Base-by-base conservation (phyloP, 2,113 vertebrate genomes). In the Oxyruncus cristatus region DNA sequence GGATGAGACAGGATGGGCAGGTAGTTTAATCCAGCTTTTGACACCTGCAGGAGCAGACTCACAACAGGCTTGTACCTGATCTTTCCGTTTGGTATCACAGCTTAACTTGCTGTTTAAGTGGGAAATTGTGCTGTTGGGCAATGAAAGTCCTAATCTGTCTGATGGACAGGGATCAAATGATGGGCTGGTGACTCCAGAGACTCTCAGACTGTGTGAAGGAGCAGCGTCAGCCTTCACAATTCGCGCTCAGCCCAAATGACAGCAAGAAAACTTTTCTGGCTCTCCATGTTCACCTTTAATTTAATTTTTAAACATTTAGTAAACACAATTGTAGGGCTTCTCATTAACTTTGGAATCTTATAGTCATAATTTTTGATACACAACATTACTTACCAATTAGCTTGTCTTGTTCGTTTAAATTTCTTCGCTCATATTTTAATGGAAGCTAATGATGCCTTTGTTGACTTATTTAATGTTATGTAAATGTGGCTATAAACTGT, bases 381-480 rank as follows among this genome's bases (percentile, higher is more conserved):
- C 99, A 99, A 99, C 99, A 99, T 99, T 99, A 99, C 99, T 99
- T 99, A 99, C 98, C 99, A 99, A 99, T 99, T 99, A 99, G 98
- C 98, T 98, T 98, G 98, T 99, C 98, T 99, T 98, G 98, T 98
- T 98, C 98, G n/a, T 98, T 98, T 98, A 99, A 98, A 99, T 99
- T 99, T 99, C 98, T 98, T 98, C 97, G 95, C 99, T 99, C 99
- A 99, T 98, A 98, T 98, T 99, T 99, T 99, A 99, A 99, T 99
- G 98, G 98, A 98, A 99, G 98, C 99, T 99, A 99, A 99, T 99
- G 99, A 99, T 98, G 99, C 99, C 96, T 98, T 98, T 98, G 98
- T 98, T 98, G 98, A 98, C 98, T 98, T 98, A 98, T 98, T 98
- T 98, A 98, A 98, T 98, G 98, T 98, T 98, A 98, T 98, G 98